Conservation (phyloP, 2,888 invertebrate genomes). For the Ellobium chinense region DNA sequence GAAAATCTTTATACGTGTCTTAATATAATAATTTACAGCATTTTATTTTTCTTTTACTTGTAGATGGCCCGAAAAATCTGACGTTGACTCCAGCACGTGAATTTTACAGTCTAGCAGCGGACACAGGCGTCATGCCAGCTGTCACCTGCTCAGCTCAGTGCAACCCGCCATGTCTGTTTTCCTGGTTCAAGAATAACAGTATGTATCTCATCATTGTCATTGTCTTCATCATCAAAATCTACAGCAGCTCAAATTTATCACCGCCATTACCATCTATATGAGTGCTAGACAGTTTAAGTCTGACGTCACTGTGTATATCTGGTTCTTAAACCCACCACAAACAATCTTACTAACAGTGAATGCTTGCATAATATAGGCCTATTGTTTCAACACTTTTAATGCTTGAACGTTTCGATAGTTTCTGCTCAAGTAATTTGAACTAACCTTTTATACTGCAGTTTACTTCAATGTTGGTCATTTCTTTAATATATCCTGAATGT, state of each 20-base stretch:
- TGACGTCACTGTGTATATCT: too few species aligned
- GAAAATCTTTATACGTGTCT: too few species aligned
- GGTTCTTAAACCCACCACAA: too few species aligned
- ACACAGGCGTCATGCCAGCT: conserved; percentile 28
- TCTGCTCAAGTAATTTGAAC: too few species aligned
- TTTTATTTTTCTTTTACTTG: background rate
- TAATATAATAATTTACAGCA: background rate
- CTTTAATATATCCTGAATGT: too few species aligned
- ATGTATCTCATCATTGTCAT: background rate
- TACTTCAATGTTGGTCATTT: too few species aligned
- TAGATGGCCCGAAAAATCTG: conserved; percentile 38
- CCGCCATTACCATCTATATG: background rate
- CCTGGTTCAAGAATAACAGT: conserved; percentile 36
- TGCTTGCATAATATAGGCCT: too few species aligned
- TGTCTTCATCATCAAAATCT: background rate
- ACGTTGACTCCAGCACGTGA: conserved; percentile 12
- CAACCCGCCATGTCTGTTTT: conserved; percentile 33
- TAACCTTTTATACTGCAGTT: too few species aligned
- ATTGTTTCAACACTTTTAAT: too few species aligned
- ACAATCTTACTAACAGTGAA: too few species aligned
- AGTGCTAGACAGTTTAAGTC: too few species aligned
- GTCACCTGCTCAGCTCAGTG: conserved; percentile 37
- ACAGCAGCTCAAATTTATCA: background rate
- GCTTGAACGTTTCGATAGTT: too few species aligned
- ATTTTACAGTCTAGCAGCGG: conserved; percentile 21